These are phyloP conservation scores for Sphecodes monilicornis DNA, from an alignment of 2,888 invertebrate genomes.

Conservation along the genomic window DNA sequence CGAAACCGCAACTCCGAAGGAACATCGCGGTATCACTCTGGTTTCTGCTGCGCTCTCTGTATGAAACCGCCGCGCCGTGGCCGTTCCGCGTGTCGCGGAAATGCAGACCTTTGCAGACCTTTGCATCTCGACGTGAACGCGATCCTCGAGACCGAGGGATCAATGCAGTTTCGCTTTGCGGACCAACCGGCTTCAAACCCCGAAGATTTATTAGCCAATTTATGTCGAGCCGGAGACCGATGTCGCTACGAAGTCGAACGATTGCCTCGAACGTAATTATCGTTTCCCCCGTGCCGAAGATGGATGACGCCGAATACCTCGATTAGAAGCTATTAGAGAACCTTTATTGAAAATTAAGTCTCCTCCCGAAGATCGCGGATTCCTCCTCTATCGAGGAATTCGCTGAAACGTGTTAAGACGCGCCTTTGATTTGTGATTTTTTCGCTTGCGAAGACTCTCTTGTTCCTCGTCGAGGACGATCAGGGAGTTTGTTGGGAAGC, in stretches of 20 bases:
- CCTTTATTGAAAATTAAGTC: background rate
- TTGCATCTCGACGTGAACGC: conserved; percentile 37
- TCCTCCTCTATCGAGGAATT: background rate
- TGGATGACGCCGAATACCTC: conserved; percentile 31
- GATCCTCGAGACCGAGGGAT: conserved; percentile 40
- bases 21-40: conserved; percentile 24
- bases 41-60: background rate
- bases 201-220: conserved; percentile 63
- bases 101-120: conserved; percentile 50
- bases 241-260: conserved; percentile 29
- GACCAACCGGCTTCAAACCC: conserved; percentile 11
- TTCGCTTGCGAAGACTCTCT: background rate
- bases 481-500: background rate
- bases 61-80: background rate
- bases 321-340: background rate
- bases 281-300: background rate
- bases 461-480: background rate
- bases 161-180: conserved; percentile 29
- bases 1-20: conserved; percentile 40
- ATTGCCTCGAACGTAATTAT: conserved; percentile 41
- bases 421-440: background rate
- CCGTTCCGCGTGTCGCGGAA: conserved; percentile 26
- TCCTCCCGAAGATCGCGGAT: background rate
- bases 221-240: conserved; percentile 43
- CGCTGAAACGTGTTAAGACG: background rate